phyloP scores from a whole-genome alignment of 2,888 invertebrate genomes.

The Branchinecta sandiegonensis region DNA sequence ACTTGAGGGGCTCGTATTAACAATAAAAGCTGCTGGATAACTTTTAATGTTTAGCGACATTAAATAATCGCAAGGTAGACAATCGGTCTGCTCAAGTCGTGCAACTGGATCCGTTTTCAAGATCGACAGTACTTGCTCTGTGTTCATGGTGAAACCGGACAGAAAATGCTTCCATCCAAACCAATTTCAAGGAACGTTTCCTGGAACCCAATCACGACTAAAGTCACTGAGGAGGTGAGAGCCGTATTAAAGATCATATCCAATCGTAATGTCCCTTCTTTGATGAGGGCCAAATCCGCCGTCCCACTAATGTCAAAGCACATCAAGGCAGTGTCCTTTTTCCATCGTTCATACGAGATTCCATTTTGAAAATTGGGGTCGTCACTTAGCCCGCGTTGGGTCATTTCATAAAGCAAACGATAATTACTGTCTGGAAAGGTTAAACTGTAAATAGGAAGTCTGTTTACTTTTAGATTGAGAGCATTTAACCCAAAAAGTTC shows the following conservation, averaged over 20 bases:
- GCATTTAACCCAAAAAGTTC: neutral
- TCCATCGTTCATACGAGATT: neutral
- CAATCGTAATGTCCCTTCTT: neutral
- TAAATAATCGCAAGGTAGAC: too few species aligned
- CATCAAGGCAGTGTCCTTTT: neutral
- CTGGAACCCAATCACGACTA: neutral
- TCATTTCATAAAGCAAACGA: too few species aligned
- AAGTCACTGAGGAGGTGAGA: neutral
- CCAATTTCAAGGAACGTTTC: constrained; percentile 27
- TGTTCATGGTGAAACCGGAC: too few species aligned
- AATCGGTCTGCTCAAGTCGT: too few species aligned
- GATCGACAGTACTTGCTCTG: too few species aligned
- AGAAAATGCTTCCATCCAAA: too few species aligned
- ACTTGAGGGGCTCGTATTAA: too few species aligned
- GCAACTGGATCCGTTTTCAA: too few species aligned
- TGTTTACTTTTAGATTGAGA: neutral
- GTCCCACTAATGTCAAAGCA: neutral
- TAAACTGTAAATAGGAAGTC: neutral
- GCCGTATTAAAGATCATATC: neutral
- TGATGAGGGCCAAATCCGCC: neutral
- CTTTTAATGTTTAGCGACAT: too few species aligned
- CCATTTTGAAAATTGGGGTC: neutral
- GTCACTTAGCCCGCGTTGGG: neutral
- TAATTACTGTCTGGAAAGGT: too few species aligned
- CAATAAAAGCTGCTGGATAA: too few species aligned